Conservation (phyloP, 2,797 vertebrate species). For the Alca torda region DNA sequence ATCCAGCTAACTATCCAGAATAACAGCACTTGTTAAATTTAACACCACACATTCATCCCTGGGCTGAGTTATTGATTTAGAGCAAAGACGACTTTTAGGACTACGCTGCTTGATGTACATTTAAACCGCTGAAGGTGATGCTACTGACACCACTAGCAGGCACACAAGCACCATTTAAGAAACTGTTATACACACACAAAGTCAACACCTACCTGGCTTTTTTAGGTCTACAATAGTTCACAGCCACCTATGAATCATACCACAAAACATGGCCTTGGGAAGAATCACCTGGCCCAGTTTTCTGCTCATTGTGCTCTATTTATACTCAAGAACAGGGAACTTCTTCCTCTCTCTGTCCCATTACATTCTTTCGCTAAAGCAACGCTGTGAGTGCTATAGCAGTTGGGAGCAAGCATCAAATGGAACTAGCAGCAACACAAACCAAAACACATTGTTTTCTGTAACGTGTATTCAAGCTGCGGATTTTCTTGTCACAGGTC, state of each 20-base stretch:
- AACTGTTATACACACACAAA: not conserved
- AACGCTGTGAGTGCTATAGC: not conserved
- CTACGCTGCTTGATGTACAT: not conserved
- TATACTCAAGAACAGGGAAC: not conserved
- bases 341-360: not conserved
- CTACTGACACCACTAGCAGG: not conserved
- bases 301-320: not conserved
- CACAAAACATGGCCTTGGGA: not conserved
- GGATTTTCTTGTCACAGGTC: not conserved
- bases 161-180: not conserved
- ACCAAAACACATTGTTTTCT: not conserved
- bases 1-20: not conserved
- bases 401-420: not conserved
- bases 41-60: not conserved
- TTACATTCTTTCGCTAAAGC: not conserved
- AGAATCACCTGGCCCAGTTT: not conserved
- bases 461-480: not conserved
- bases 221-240: not conserved
- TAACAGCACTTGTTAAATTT: not conserved
- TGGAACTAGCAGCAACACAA: not conserved
- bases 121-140: not conserved
- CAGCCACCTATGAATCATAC: not conserved
- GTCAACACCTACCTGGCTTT: not conserved
- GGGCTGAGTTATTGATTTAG: not conserved
- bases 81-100: not conserved